Evolutionary conservation across 2,888 invertebrate species (phyloP).

Genomic region (Diploptera punctata): DNA sequence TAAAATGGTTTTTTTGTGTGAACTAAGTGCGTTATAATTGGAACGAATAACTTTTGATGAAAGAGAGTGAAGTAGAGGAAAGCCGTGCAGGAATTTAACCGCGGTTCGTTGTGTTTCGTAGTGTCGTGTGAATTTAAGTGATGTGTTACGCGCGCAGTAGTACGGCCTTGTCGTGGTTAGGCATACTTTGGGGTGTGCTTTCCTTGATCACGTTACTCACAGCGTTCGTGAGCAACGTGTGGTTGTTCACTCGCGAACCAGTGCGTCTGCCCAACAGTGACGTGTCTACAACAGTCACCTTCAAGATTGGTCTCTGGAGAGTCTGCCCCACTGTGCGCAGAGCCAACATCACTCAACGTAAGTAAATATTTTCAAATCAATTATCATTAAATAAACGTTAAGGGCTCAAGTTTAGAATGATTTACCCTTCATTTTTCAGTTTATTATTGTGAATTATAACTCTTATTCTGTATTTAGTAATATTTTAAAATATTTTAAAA

Average conservation of each 20-base stretch:
- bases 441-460: too few relatives aligned
- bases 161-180: conserved; percentile 55
- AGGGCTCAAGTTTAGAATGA: too few relatives aligned
- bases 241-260: conserved; percentile 60
- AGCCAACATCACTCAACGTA: conserved; percentile 57
- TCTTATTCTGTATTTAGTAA: too few relatives aligned
- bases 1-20: too few relatives aligned
- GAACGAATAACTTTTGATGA: too few relatives aligned
- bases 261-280: conserved; percentile 54
- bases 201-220: conserved; percentile 56
- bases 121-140: not conserved
- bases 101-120: too few relatives aligned
- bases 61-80: too few relatives aligned
- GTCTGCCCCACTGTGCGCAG: conserved; percentile 58
- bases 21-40: too few relatives aligned
- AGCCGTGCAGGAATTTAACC: too few relatives aligned
- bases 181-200: conserved; percentile 57
- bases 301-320: conserved; percentile 60
- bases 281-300: conserved; percentile 57
- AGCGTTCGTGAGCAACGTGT: conserved; percentile 59
- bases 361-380: conserved; percentile 51
- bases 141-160: conserved; percentile 41
- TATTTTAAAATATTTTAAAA: too few relatives aligned
- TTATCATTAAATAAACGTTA: too few relatives aligned
- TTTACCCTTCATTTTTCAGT: too few relatives aligned